Percentiles rank a stretch among this genome's conserved stretches.
Conservation (phyloP, 2,797 vertebrate species). For the Aphelocoma californica region DNA sequence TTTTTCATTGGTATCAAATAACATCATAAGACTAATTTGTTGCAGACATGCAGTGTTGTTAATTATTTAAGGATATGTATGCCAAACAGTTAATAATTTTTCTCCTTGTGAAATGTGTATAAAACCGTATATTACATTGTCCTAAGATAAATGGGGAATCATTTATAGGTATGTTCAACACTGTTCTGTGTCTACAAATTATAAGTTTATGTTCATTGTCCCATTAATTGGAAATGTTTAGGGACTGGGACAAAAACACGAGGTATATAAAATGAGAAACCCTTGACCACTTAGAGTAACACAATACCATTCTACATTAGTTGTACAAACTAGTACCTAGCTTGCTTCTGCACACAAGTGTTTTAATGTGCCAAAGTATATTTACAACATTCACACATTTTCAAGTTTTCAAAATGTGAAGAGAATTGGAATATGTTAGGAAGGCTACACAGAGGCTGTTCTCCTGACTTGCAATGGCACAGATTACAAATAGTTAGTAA, state of each 20-base stretch:
- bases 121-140: background rate
- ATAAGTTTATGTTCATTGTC: background rate
- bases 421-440: background rate
- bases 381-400: background rate
- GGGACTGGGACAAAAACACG: background rate
- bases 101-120: background rate
- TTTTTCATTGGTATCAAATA: background rate
- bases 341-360: background rate
- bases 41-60: background rate
- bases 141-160: background rate
- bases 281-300: background rate
- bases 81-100: background rate
- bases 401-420: background rate
- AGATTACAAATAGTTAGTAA: background rate
- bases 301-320: background rate
- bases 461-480: background rate
- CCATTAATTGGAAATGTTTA: background rate
- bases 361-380: background rate
- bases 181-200: background rate
- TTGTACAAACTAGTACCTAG: background rate
- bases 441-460: background rate
- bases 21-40: background rate
- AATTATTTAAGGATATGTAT: background rate
- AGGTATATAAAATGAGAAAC: background rate
- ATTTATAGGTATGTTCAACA: background rate